These are phyloP conservation scores for Clanis bilineata DNA, from an alignment of 2,888 invertebrate genomes.

Conservation along the genomic window DNA sequence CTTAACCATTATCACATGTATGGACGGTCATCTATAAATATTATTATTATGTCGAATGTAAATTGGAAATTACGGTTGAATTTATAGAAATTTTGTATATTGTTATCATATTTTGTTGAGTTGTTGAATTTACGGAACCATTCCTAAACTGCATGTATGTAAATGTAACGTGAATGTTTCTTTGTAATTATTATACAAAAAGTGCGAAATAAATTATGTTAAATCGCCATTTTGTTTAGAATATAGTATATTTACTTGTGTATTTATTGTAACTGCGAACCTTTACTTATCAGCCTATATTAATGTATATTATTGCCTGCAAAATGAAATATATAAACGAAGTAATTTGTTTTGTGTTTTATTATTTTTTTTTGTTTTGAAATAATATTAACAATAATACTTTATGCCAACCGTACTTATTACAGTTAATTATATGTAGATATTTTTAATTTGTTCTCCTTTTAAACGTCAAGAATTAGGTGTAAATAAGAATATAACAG, in stretches of 20 bases:
- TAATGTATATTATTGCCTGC: slow-evolving; percentile 73
- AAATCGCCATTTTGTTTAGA: slow-evolving; percentile 27
- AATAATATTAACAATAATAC: not conserved
- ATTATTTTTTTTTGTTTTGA: slow-evolving; percentile 12
- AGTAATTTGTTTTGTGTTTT: slow-evolving; percentile 41
- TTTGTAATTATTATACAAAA: slow-evolving; percentile 35
- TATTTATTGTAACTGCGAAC: slow-evolving; percentile 47
- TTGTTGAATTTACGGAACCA: slow-evolving; percentile 71
- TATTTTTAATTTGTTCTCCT: too few species aligned
- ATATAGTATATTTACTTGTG: slow-evolving; percentile 39
- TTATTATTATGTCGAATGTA: slow-evolving; percentile 37
- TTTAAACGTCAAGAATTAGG: too few species aligned
- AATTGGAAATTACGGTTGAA: slow-evolving; percentile 47
- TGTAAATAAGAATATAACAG: too few species aligned
- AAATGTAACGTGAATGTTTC: slow-evolving; percentile 43
- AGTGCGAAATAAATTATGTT: slow-evolving; percentile 17
- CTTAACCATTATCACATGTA: not conserved
- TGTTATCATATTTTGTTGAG: slow-evolving; percentile 69
- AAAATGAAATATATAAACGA: slow-evolving; percentile 64
- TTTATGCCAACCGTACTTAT: too few species aligned
- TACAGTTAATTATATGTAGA: too few species aligned
- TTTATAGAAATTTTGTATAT: slow-evolving; percentile 64
- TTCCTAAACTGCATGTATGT: slow-evolving; percentile 55
- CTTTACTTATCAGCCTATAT: slow-evolving; percentile 63
- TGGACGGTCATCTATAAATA: not conserved